Conservation (phyloP, 1,140 invertebrate species). For the Lepidurus apus region DNA sequence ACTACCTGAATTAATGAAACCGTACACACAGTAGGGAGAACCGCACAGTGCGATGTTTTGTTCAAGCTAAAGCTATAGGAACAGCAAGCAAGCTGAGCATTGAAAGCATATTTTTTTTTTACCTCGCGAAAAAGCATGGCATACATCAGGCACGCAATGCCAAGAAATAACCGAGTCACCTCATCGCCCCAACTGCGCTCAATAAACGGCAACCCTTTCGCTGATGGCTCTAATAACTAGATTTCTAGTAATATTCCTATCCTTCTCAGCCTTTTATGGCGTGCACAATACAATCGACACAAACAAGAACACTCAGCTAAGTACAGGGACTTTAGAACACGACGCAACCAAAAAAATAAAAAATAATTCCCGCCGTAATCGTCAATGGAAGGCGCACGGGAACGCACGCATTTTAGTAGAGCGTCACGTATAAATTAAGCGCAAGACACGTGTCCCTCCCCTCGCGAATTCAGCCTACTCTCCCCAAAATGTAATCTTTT, state of each 20-base stretch:
- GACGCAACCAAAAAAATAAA: too few species aligned
- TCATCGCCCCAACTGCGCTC: not conserved
- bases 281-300: not conserved
- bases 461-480: too few species aligned
- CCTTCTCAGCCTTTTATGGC: not conserved
- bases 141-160: not conserved
- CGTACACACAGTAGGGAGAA: not conserved
- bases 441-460: too few species aligned
- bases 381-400: too few species aligned
- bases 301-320: not conserved
- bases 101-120: not conserved
- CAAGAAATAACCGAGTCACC: not conserved
- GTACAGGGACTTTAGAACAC: too few species aligned
- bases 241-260: not conserved
- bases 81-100: not conserved
- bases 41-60: not conserved
- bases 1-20: conserved; percentile 22
- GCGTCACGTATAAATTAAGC: too few species aligned
- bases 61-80: not conserved
- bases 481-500: too few species aligned
- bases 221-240: not conserved
- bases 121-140: not conserved
- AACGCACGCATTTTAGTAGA: too few species aligned
- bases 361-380: too few species aligned
- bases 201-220: not conserved